phyloP scores from a whole-genome alignment of 2,888 invertebrate species.

The Drosophila melanosoma region DNA sequence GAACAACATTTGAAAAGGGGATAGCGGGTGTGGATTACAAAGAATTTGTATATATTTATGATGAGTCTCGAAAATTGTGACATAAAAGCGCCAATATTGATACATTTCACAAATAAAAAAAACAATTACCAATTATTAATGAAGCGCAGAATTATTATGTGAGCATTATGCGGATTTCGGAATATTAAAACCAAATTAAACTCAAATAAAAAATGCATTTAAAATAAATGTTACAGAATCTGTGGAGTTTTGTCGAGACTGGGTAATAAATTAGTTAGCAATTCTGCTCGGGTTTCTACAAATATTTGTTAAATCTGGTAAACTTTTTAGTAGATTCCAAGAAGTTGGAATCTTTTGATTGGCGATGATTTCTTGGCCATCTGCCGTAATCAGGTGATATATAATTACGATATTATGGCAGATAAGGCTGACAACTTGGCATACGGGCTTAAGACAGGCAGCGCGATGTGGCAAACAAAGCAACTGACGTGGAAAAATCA shows the following conservation, averaged over 20 bases:
- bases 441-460: slow-evolving; percentile 48
- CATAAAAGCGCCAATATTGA: slow-evolving; percentile 72
- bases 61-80: slow-evolving; percentile 42
- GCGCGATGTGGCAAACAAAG: slow-evolving; percentile 55
- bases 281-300: not conserved
- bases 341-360: not conserved
- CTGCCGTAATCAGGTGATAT: not conserved
- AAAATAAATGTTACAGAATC: not conserved
- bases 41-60: slow-evolving; percentile 74
- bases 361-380: not conserved
- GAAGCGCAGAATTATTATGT: slow-evolving; percentile 1
- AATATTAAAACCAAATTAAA: not conserved
- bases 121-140: slow-evolving; percentile 37
- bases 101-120: slow-evolving; percentile 47
- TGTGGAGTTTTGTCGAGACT: not conserved
- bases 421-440: slow-evolving; percentile 12
- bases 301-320: not conserved
- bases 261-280: not conserved
- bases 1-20: slow-evolving; percentile 34
- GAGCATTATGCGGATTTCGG: not conserved
- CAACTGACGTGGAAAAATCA: slow-evolving; percentile 44
- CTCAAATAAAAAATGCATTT: not conserved
- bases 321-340: not conserved
- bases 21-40: slow-evolving; percentile 60
- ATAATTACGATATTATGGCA: slow-evolving; percentile 1